Evolutionary conservation across 2,113 vertebrate genomes (phyloP), one percentile per base, ranked within the genome.

Genomic region (Ondatra zibethicus): DNA sequence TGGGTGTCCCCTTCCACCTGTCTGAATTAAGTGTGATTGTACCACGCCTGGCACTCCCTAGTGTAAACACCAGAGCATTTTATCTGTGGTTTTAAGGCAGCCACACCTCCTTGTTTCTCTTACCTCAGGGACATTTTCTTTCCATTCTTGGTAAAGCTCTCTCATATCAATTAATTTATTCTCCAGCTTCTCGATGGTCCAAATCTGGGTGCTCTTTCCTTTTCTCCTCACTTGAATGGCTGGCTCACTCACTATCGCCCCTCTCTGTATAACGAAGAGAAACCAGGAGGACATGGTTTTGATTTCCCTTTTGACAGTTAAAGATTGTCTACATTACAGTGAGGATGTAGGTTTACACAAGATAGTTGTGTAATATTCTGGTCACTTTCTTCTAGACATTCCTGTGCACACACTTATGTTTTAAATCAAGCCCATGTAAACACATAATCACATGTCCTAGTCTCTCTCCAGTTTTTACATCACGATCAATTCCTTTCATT

Each of bases 91-190:
- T 66, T 50, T 58, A 68, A 36, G 5, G 21, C 1, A 21, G 70
- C 3, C 33, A 14, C 19, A 39, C 76, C 68, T 80, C 75, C 66
- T 42, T 72, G 31, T 39, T 50, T 58, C 68, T 82, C 63, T 96
- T 98, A 99, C 99, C 98, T 99, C 98, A 1, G 98, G 98, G 82
- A 98, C 97, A 85, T 98, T 99, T 95, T 99, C 99, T 96, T 99
- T 99, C 99, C 99, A 99, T 97, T 99, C 99, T 97, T 99, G 99
- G 98, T 99, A 99, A 95, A 99, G 98, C 76, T 99, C 99, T 98
- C 99, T 99, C 99, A 99, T 99, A 93, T 99, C 99, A 96, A 99
- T 99, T 91, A 99, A 97, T 96, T 99, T 99, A 98, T 99, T 99
- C 98, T 99, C 99, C 97, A 99, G 98, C 98, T 99, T 99, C 97